A percentile compares a stretch with the other conserved stretches of the same genome.
Evolutionary conservation across 1,140 invertebrate genomes (phyloP).

Genomic region (Pachypeltis micranthus): DNA sequence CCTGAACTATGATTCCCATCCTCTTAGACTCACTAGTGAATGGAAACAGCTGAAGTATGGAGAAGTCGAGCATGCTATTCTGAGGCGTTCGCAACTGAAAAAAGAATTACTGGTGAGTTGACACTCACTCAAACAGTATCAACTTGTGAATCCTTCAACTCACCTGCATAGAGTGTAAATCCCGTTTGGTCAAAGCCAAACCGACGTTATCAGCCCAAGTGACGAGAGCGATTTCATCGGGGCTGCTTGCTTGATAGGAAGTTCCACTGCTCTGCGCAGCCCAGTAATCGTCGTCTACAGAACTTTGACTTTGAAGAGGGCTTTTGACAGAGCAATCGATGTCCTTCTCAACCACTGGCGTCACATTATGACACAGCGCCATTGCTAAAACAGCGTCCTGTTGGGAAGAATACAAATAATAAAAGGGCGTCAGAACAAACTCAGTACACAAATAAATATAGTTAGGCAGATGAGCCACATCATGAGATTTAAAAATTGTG

Average conservation of each 20-base stretch:
- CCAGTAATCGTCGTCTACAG: conserved; percentile 50
- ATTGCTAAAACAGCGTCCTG: conserved; percentile 87
- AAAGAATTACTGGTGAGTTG: too few relatives aligned
- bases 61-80: conserved; percentile 60
- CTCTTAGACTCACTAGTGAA: conserved; percentile 97
- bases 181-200: conserved; percentile 52
- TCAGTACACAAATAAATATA: too few relatives aligned
- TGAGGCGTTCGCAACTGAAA: conserved; percentile 51
- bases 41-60: conserved; percentile 92
- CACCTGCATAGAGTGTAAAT: conserved; percentile 31
- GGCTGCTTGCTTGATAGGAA: conserved; percentile 77
- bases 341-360: conserved; percentile 75
- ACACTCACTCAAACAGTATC: too few relatives aligned
- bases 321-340: conserved; percentile 24
- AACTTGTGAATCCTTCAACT: too few relatives aligned
- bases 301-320: conserved; percentile 48
- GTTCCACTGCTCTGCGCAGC: conserved; percentile 1
- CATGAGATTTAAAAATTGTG: too few relatives aligned
- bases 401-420: conserved; percentile 43
- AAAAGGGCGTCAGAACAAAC: too few relatives aligned
- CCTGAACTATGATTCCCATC: conserved; percentile 98
- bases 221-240: conserved; percentile 87
- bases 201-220: conserved; percentile 62
- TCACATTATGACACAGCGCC: conserved; percentile 97
- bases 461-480: too few relatives aligned